phyloP scores from a whole-genome alignment of 2,797 vertebrate genomes.

The Brachyrhaphis roseni region DNA sequence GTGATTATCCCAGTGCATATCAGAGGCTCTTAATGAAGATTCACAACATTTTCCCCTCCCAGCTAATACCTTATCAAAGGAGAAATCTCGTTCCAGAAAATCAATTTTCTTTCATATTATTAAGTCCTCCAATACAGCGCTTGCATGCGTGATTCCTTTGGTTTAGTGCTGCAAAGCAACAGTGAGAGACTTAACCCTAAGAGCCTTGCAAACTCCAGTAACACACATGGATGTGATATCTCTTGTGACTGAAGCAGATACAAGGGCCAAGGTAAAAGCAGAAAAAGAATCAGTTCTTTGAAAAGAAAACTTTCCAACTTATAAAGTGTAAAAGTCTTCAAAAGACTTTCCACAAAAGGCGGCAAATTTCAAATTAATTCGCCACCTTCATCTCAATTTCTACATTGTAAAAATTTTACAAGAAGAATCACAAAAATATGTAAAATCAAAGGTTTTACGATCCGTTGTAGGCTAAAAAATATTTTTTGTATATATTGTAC shows the following conservation, averaged over 20 bases:
- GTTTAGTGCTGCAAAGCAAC: conserved; percentile 69
- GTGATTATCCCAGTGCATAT: conserved; percentile 81
- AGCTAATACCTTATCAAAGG: conserved; percentile 87
- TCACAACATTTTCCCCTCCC: conserved; percentile 84
- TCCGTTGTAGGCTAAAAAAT: background rate
- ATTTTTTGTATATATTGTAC: background rate
- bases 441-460: background rate
- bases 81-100: conserved; percentile 87
- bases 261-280: conserved; percentile 54
- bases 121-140: conserved; percentile 81
- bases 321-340: background rate
- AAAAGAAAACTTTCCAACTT: conserved; percentile 8
- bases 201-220: conserved; percentile 57
- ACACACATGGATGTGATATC: conserved; percentile 69
- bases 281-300: conserved; percentile 13
- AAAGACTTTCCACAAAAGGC: background rate
- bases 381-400: background rate
- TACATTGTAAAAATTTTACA: background rate
- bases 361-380: background rate
- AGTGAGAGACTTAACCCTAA: conserved; percentile 78
- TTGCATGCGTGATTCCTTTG: conserved; percentile 77
- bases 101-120: conserved; percentile 88
- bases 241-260: conserved; percentile 62
- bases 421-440: background rate
- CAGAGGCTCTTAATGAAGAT: conserved; percentile 86